Conservation (phyloP, 2,113 vertebrate genomes). For the Silurus asotus region DNA sequence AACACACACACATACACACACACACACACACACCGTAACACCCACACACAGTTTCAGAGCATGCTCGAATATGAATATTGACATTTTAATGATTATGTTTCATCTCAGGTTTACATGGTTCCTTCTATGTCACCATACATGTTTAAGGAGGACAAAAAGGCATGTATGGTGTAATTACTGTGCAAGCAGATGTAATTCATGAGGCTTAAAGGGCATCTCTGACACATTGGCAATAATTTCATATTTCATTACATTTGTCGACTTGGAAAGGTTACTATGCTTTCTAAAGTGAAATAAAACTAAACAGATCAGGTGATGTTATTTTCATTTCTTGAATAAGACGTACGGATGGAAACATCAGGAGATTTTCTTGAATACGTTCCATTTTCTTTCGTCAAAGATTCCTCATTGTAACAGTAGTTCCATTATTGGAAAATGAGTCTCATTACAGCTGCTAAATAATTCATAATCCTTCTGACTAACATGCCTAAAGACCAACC, state of each 20-base stretch:
- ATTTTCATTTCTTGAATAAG: too few species aligned
- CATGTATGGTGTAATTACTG: conserved; percentile 3
- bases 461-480: not conserved
- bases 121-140: conserved; percentile 26
- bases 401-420: not conserved
- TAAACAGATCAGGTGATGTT: not conserved
- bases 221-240: not conserved
- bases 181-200: conserved; percentile 17
- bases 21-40: not conserved
- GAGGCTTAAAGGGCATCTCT: conserved; percentile 5
- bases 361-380: too few species aligned
- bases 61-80: not conserved
- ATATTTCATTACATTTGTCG: not conserved
- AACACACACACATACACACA: not conserved
- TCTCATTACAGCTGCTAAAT: not conserved
- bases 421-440: not conserved
- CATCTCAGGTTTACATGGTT: not conserved
- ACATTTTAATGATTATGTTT: conserved; percentile 14
- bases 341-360: too few species aligned
- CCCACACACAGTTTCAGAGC: not conserved
- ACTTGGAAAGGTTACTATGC: not conserved
- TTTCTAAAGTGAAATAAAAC: not conserved
- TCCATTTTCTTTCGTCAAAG: too few species aligned
- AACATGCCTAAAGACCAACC: not conserved
- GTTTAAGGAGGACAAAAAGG: conserved; percentile 8